Evolutionary conservation across 2,113 vertebrate species (phyloP).

Genomic region (Psophia crepitans): DNA sequence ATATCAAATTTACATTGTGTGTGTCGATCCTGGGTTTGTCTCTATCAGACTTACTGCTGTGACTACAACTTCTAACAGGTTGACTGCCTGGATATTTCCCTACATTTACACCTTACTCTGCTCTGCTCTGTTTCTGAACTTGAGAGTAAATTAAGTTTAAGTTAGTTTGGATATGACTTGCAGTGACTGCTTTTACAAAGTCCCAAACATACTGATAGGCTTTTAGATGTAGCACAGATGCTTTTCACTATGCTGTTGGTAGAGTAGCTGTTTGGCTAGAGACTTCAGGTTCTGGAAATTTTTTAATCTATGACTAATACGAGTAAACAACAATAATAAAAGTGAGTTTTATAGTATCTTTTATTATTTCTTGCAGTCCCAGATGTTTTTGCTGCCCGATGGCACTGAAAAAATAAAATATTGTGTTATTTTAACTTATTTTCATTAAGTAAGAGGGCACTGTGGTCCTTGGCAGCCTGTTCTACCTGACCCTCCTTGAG

Average conservation of each 20-base stretch:
- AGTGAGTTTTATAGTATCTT: neutral
- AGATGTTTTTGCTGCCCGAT: neutral
- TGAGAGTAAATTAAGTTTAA: too few relatives aligned
- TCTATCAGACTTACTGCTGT: too few relatives aligned
- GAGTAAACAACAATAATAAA: neutral
- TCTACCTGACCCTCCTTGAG: neutral
- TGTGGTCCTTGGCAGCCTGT: neutral
- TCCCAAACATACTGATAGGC: too few relatives aligned
- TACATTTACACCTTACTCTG: too few relatives aligned
- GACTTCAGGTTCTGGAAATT: neutral
- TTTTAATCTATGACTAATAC: neutral
- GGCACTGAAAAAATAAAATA: neutral
- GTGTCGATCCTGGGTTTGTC: too few relatives aligned
- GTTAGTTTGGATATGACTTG: neutral
- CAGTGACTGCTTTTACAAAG: neutral
- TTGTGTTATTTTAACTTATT: neutral
- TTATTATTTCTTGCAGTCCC: neutral
- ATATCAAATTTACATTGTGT: too few relatives aligned
- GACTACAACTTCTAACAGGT: too few relatives aligned
- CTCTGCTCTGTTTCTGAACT: too few relatives aligned
- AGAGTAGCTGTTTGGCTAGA: neutral
- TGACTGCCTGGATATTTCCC: too few relatives aligned
- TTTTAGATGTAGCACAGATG: neutral
- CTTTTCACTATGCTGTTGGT: neutral
- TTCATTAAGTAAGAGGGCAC: neutral